A percentile compares a stretch with the other conserved stretches of the same genome.
Conservation (phyloP, 2,113 vertebrate genomes). For the Scolopax mira region DNA sequence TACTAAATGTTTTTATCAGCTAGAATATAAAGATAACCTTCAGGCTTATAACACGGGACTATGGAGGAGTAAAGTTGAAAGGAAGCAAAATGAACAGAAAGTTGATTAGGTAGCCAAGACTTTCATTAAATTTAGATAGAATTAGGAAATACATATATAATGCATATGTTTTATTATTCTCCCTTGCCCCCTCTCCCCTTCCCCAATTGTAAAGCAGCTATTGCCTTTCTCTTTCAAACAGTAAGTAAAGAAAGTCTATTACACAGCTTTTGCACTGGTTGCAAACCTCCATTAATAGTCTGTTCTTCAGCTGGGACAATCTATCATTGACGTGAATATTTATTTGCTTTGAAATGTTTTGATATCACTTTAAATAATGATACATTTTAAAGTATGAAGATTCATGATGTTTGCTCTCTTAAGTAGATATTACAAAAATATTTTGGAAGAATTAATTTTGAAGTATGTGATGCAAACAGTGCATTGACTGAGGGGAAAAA, state of each 20-base stretch:
- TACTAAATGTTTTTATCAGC: not conserved
- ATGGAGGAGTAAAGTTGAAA: not conserved
- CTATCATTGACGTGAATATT: not conserved
- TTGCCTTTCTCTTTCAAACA: not conserved
- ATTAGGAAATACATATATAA: not conserved
- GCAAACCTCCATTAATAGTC: not conserved
- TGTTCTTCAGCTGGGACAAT: not conserved
- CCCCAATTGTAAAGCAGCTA: not conserved
- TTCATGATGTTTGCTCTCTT: not conserved
- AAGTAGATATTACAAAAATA: not conserved
- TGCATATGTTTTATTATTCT: not conserved
- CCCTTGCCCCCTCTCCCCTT: no score
- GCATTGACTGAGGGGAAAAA: not conserved
- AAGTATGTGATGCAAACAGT: not conserved
- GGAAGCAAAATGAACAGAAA: not conserved
- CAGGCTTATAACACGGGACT: conserved; percentile 21
- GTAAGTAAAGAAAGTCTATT: not conserved
- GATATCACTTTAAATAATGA: not conserved
- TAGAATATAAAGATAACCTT: not conserved
- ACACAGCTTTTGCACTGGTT: not conserved
- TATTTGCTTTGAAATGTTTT: not conserved
- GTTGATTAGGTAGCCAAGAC: not conserved
- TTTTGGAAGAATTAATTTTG: not conserved
- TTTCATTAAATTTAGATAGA: not conserved
- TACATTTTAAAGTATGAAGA: not conserved